phyloP scores from a whole-genome alignment of 2,888 invertebrate genomes.

The Timema podura region DNA sequence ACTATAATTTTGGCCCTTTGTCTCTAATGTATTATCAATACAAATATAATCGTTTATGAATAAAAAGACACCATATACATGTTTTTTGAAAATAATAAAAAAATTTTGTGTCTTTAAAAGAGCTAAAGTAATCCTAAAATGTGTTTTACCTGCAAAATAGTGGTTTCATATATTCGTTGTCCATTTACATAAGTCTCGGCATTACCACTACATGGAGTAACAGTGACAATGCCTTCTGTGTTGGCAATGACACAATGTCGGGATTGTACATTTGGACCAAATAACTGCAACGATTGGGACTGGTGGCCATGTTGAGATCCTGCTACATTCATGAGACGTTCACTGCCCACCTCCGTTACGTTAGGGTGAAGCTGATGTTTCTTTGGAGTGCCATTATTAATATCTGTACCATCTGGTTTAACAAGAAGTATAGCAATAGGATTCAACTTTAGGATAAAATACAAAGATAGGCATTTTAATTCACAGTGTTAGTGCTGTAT shows the following conservation, averaged over 20 bases:
- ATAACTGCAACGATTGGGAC: conserved; percentile 61
- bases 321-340: conserved; percentile 55
- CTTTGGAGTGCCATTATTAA: conserved; percentile 46
- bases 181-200: conserved; percentile 94
- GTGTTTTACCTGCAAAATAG: conserved; percentile 71
- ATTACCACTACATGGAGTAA: conserved; percentile 90
- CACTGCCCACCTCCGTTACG: conserved; percentile 68
- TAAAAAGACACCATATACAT: background rate
- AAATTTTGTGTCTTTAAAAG: background rate
- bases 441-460: too few relatives aligned
- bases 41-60: background rate
- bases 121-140: conserved; percentile 1
- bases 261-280: conserved; percentile 88
- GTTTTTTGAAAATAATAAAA: background rate
- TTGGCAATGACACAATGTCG: conserved; percentile 92
- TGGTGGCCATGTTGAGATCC: conserved; percentile 42
- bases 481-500: too few relatives aligned
- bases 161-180: conserved; percentile 86
- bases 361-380: conserved; percentile 56
- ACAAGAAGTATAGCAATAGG: background rate
- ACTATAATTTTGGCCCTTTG: background rate
- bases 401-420: conserved; percentile 49
- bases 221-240: conserved; percentile 84
- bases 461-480: too few relatives aligned
- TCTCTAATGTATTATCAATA: background rate